Evolutionary conservation across 1,140 invertebrate species (phyloP), one percentile per base, ranked within the genome.

Genomic region (Drosophila serrata): DNA sequence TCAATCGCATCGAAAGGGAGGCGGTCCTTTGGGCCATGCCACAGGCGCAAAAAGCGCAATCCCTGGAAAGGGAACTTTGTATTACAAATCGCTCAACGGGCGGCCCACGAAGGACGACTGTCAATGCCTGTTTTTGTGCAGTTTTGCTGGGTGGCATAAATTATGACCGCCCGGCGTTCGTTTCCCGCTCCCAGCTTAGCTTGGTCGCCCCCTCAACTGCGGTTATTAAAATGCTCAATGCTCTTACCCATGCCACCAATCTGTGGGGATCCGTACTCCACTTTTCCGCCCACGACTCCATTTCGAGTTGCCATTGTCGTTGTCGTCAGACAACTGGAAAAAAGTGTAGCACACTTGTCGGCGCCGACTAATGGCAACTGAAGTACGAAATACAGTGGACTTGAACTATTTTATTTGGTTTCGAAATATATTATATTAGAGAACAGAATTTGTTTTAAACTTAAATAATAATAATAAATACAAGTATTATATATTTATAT

Each of bases 181-280:
- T n/a, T 58, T 24, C 75, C 49, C 57, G 9, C 22, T 22, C 49
- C 22, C n/a, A 35, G 27, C 6, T n/a, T 12, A 27, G 39, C 17
- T 17, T 31, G 55, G 27, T 2, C 40, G 49, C 33, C 24, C n/a
- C 29, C 79, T 79, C 59, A 43, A 64, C 79, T 86, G 85, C 70
- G 86, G 85, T 90, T 90, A 90, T 90, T 90, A 90, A 90, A 90
- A 90, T 90, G 65, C 75, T 90, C 85, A 90, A 88, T 90, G 85
- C 85, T 90, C 81, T 90, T 85, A 88, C 85, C 69, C 82, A 61
- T 46, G 75, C 81, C 57, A 24, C n/a, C 48, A 12, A 31, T 33
- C 51, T 19, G n/a, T n/a, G 22, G 27, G 35, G 24, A 35, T 43
- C 42, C 17, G 40, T 35, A 43, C 60, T 48, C 58, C 49, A 35